These are phyloP conservation scores for Dipodomys stephensi DNA, from an alignment of 2,113 vertebrate species.

Conservation along the genomic window DNA sequence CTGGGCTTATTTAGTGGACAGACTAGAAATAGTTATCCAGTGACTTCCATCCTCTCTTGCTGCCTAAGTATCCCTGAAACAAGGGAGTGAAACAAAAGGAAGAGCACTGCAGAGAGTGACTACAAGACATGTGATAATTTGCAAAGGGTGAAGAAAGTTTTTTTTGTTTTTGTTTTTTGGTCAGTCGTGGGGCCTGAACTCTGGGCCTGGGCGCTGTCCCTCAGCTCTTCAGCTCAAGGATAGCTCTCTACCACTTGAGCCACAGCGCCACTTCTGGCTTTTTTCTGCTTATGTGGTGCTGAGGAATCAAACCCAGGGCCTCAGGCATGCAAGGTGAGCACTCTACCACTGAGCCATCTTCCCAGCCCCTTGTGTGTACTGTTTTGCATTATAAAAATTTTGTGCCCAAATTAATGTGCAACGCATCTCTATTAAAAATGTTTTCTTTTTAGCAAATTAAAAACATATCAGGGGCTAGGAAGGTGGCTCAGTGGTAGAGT, in stretches of 20 bases:
- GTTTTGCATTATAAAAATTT: not conserved
- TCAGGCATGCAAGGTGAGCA: no score
- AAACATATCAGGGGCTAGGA: no score
- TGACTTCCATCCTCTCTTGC: slow-evolving; percentile 21
- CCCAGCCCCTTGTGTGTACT: no score
- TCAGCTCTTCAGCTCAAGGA: no score
- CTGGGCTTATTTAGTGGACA: slow-evolving; percentile 56
- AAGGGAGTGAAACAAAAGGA: not conserved
- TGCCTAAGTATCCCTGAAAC: not conserved
- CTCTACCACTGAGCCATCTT: no score
- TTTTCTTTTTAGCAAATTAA: not conserved
- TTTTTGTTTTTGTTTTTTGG: not conserved
- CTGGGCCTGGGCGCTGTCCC: no score
- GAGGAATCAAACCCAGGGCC: no score
- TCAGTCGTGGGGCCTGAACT: no score
- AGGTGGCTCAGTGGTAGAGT: no score
- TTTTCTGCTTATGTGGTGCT: no score
- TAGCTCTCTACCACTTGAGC: no score
- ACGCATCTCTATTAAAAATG: not conserved
- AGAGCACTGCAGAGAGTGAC: not conserved
- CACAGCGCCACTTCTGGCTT: no score
- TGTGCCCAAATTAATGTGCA: not conserved
- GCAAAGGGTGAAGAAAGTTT: not conserved
- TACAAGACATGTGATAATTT: not conserved
- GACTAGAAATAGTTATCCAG: slow-evolving; percentile 32